Conservation (phyloP, 2,113 vertebrate genomes). For the Mobula hypostoma region DNA sequence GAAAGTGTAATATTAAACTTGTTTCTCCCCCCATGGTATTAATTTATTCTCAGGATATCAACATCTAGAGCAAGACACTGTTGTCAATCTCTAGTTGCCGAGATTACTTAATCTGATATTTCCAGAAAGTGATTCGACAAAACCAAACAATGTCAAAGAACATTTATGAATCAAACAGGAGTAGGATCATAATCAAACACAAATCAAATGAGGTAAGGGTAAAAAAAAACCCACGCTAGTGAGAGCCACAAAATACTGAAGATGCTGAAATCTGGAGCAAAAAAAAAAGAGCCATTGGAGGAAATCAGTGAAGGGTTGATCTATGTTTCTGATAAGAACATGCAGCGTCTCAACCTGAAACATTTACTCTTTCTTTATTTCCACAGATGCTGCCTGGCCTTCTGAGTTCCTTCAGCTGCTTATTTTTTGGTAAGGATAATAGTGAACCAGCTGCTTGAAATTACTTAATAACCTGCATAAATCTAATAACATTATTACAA, state of each 20-base stretch:
- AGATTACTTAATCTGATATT: neutral
- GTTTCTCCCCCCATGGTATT: neutral
- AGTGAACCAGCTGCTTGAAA: neutral
- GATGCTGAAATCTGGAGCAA: too few species aligned
- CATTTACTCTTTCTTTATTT: too few species aligned
- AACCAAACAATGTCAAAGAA: neutral
- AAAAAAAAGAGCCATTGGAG: too few species aligned
- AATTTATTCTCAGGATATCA: neutral
- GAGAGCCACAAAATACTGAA: too few species aligned
- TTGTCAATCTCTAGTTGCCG: neutral
- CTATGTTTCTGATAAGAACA: too few species aligned
- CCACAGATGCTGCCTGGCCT: too few species aligned
- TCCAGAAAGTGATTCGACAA: neutral
- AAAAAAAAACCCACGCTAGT: too few species aligned
- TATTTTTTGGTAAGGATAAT: neutral
- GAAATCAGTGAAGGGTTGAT: too few species aligned
- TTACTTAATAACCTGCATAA: neutral
- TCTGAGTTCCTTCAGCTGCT: too few species aligned
- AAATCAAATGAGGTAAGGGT: neutral
- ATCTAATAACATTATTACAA: neutral
- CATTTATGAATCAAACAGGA: neutral
- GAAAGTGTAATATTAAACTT: neutral
- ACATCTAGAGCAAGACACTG: neutral
- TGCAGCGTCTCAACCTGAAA: too few species aligned
- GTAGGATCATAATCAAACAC: neutral